Conservation (phyloP, 1,140 invertebrate genomes). For the Charaxes varanes region DNA sequence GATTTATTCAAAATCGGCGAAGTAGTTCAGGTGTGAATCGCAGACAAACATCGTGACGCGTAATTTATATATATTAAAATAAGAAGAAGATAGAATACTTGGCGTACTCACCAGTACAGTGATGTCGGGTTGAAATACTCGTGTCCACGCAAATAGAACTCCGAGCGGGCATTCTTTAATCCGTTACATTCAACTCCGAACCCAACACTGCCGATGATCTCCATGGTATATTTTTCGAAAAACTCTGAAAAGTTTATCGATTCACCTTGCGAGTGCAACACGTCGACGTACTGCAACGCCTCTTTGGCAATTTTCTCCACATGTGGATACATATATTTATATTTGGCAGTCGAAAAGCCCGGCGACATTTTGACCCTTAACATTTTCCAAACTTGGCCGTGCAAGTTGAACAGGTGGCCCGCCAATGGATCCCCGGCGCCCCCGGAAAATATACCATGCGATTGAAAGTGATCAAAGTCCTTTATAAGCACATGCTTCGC, state of each 20-base stretch:
- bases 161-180: conserved; percentile 69
- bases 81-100: too few species aligned
- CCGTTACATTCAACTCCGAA: conserved; percentile 78
- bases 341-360: conserved; percentile 66
- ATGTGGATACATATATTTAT: conserved; percentile 71
- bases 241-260: conserved; percentile 74
- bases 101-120: conserved; percentile 52
- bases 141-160: conserved; percentile 64
- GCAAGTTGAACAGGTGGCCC: conserved; percentile 68
- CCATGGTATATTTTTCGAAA: conserved; percentile 77
- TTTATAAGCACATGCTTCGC: conserved; percentile 76
- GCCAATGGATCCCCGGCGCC: conserved; percentile 71
- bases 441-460: conserved; percentile 72
- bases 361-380: conserved; percentile 66
- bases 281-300: conserved; percentile 37
- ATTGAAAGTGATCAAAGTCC: conserved; percentile 76
- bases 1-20: too few species aligned
- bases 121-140: conserved; percentile 52
- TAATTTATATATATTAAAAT: too few species aligned
- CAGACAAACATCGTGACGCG: too few species aligned
- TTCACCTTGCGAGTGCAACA: conserved; percentile 25
- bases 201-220: conserved; percentile 78
- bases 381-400: conserved; percentile 67
- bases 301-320: conserved; percentile 56
- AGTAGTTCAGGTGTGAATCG: too few species aligned